Evolutionary conservation across 2,797 vertebrate genomes (phyloP).

Genomic region (Gymnothorax reevesii): DNA sequence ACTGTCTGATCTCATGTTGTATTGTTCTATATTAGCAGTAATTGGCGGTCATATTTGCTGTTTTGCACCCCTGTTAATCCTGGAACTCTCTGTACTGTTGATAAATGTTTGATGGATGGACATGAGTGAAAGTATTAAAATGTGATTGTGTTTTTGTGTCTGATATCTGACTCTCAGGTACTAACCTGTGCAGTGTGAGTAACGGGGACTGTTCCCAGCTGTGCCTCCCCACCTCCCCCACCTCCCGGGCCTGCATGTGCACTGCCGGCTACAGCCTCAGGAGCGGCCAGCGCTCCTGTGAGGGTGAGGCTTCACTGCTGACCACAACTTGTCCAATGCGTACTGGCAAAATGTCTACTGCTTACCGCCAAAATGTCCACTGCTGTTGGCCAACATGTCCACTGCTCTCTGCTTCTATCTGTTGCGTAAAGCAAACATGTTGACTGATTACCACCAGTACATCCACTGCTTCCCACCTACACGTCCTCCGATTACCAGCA

Average conservation of each 20-base stretch:
- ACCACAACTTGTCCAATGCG: not conserved
- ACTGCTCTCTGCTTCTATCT: too few species aligned
- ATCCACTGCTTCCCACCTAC: too few species aligned
- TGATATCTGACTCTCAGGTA: slow-evolving; percentile 55
- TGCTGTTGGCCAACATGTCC: too few species aligned
- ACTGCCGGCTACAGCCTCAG: slow-evolving; percentile 94
- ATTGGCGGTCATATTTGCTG: too few species aligned
- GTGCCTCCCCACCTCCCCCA: slow-evolving; percentile 88
- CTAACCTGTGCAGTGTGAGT: slow-evolving; percentile 89
- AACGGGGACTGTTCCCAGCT: slow-evolving; percentile 96
- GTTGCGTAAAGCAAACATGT: too few species aligned
- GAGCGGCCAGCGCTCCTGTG: slow-evolving; percentile 90
- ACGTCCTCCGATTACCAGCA: too few species aligned
- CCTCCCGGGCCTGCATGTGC: slow-evolving; percentile 90
- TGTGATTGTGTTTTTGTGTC: slow-evolving; percentile 33
- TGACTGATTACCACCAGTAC: too few species aligned
- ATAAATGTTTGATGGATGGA: not conserved
- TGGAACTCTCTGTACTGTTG: not conserved
- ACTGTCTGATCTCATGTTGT: too few species aligned
- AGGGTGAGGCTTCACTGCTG: slow-evolving; percentile 68
- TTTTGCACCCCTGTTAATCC: too few species aligned
- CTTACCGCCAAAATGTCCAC: too few species aligned
- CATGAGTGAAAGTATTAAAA: not conserved
- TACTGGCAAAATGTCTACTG: too few species aligned
- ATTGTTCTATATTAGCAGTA: too few species aligned